These are phyloP conservation scores for Morone chrysops DNA, from an alignment of 2,113 vertebrate species.

Conservation along the genomic window DNA sequence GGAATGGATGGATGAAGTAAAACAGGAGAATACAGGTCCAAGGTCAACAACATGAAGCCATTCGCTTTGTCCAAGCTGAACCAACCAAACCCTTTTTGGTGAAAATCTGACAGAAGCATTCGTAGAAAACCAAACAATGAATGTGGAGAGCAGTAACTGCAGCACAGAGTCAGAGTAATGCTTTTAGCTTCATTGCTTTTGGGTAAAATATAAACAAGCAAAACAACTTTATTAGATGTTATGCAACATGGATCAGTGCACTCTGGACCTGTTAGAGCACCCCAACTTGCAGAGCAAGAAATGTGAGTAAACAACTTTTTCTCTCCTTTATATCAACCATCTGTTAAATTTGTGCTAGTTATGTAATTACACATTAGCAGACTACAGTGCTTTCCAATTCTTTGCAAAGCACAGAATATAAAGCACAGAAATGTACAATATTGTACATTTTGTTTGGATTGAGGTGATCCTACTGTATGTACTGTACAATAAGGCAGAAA, in stretches of 20 bases:
- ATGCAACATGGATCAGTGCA: conserved; percentile 19
- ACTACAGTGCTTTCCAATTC: not conserved
- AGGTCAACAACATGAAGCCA: not conserved
- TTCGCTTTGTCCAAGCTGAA: not conserved
- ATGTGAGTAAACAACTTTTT: conserved; percentile 29
- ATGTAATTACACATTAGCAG: conserved; percentile 19
- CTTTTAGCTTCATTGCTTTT: conserved; percentile 20
- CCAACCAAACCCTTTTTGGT: not conserved
- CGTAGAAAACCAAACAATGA: not conserved
- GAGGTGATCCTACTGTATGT: not conserved
- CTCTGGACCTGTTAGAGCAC: not conserved
- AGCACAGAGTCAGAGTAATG: not conserved
- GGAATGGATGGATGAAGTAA: not conserved
- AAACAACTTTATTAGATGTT: conserved; percentile 35
- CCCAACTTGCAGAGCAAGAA: conserved; percentile 1
- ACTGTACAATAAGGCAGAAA: conserved; percentile 18
- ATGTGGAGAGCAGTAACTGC: not conserved
- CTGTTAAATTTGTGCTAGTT: conserved; percentile 18
- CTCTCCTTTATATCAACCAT: conserved; percentile 9
- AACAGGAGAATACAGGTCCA: not conserved
- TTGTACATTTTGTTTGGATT: not conserved
- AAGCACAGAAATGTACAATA: not conserved
- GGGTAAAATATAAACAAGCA: conserved; percentile 14
- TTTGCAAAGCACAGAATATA: not conserved
- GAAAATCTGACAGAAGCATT: conserved; percentile 2